These are phyloP conservation scores for Calyptomena viridis DNA, from an alignment of 2,113 vertebrate genomes.

Conservation along the genomic window DNA sequence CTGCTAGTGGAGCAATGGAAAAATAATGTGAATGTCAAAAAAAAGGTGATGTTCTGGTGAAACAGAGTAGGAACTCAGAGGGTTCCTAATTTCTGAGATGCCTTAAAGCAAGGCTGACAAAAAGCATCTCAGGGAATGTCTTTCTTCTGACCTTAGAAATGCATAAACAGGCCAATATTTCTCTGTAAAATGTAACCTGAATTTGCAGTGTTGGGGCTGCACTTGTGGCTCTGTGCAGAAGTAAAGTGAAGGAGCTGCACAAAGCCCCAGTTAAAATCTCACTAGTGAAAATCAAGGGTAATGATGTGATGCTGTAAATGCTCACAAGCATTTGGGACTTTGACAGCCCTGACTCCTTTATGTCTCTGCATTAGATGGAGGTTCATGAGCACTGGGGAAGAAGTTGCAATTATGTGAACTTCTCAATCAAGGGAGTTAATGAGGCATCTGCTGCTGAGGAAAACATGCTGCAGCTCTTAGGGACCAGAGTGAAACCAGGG, in stretches of 20 bases:
- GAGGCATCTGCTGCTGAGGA: background rate
- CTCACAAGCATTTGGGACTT: background rate
- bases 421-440: background rate
- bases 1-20: background rate
- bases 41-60: background rate
- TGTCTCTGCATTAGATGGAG: background rate
- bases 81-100: background rate
- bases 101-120: background rate
- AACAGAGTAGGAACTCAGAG: background rate
- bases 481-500: background rate
- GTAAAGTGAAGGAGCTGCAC: background rate
- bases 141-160: background rate
- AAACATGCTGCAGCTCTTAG: conserved; percentile 13
- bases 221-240: background rate
- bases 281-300: background rate
- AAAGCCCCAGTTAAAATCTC: background rate
- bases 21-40: background rate
- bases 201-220: background rate
- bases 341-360: background rate
- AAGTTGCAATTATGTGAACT: background rate
- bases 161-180: background rate
- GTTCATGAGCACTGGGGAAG: conserved; percentile 15
- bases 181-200: background rate
- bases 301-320: background rate
- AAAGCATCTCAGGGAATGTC: background rate